Evolutionary conservation across 2,888 invertebrate species (phyloP), one percentile per base, ranked within the genome.

Genomic region (Xestoiulus laeticollis): DNA sequence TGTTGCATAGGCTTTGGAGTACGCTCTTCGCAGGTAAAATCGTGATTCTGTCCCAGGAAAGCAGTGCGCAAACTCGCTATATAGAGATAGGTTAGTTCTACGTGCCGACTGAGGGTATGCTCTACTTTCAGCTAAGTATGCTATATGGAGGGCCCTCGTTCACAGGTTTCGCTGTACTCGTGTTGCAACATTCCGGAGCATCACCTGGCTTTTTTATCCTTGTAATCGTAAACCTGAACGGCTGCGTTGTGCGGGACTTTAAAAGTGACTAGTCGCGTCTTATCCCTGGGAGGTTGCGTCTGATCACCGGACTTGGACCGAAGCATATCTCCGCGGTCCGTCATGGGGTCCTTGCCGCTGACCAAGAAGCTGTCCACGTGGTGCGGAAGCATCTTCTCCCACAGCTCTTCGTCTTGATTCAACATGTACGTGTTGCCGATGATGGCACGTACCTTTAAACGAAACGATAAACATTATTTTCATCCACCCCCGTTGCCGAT

Each of bases 151-250:
- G n/a, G n/a, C n/a, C n/a, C n/a, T n/a, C n/a, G n/a, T n/a, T n/a
- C n/a, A n/a, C n/a, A n/a, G n/a, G n/a, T n/a, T n/a, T n/a, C n/a
- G n/a, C n/a, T n/a, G n/a, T n/a, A n/a, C 16, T 12, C n/a, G 26
- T 5, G n/a, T 68, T n/a, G 26, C 26, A 26, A 22, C 10, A n/a
- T 68, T 68, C 14, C 82, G 12, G 14, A 82, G 59, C 32, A 88
- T 48, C 87, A 91, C 91, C 91, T 89, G 10, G 93, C 93, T 90
- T 92, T 92, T 90, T 93, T 93, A 88, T 92, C 92, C 89, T 93
- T 93, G 90, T 93, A 93, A 89, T 93, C 93, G 90, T 93, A 93
- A 83, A 93, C 92, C 90, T 93, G 93, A 16, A 93, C 93, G 86
- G 92, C 93, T 14, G 93, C 93, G 91, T 93, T 93, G 90, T 93